These are phyloP conservation scores for Drosophila limbata DNA, from an alignment of 2,888 invertebrate species.

Conservation along the genomic window DNA sequence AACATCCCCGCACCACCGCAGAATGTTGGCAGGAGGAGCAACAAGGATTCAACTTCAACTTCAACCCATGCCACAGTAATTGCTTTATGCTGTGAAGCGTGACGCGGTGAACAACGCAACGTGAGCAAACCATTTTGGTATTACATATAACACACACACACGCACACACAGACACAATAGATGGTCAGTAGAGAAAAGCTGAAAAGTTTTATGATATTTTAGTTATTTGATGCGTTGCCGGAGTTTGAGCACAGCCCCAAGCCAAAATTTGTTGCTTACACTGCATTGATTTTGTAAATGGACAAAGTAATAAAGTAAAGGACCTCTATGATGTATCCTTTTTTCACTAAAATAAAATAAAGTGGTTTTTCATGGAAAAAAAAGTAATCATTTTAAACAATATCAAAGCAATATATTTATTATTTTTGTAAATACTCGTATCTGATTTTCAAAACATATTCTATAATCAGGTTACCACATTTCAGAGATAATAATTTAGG, in stretches of 20 bases:
- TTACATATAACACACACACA: slow-evolving; percentile 39
- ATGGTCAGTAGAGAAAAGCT: slow-evolving; percentile 55
- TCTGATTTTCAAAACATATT: too few relatives aligned
- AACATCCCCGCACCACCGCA: slow-evolving; percentile 10
- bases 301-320: slow-evolving; percentile 8
- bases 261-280: slow-evolving; percentile 37
- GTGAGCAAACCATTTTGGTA: slow-evolving; percentile 72
- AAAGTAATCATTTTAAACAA: too few relatives aligned
- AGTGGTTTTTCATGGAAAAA: neutral
- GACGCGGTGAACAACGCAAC: slow-evolving; percentile 77
- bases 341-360: neutral
- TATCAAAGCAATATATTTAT: too few relatives aligned
- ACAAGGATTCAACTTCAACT: slow-evolving; percentile 64
- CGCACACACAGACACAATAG: neutral
- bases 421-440: too few relatives aligned
- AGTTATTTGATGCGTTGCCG: slow-evolving; percentile 58
- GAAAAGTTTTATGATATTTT: slow-evolving; percentile 75
- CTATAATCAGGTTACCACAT: too few relatives aligned
- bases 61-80: slow-evolving; percentile 67
- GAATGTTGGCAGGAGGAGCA: slow-evolving; percentile 2
- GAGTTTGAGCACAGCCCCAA: slow-evolving; percentile 27
- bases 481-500: too few relatives aligned
- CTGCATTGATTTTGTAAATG: slow-evolving; percentile 53
- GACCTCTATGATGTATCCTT: neutral
- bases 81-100: slow-evolving; percentile 76